phyloP scores from a whole-genome alignment of 2,888 invertebrate species.

The Apodemia zela region DNA sequence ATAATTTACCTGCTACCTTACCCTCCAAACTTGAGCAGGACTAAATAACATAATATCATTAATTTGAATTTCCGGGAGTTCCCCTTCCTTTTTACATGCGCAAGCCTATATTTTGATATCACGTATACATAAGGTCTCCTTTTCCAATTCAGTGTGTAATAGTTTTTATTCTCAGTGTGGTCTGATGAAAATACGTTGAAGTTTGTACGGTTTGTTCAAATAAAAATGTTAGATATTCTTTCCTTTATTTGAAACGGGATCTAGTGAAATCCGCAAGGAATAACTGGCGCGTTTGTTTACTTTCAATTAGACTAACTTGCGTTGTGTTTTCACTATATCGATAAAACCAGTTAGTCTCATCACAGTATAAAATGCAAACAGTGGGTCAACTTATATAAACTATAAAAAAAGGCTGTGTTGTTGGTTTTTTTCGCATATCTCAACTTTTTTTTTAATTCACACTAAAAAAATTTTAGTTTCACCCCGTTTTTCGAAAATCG shows the following conservation, averaged over 20 bases:
- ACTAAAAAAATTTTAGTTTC: too few relatives aligned
- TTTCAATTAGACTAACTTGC: conserved; percentile 1
- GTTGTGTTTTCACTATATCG: background rate
- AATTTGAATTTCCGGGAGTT: too few relatives aligned
- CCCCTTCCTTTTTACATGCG: too few relatives aligned
- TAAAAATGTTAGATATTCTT: background rate
- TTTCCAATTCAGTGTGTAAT: background rate
- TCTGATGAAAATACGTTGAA: background rate
- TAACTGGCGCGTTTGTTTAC: background rate
- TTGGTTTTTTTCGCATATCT: too few relatives aligned
- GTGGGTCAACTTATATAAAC: background rate
- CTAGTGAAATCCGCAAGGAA: background rate
- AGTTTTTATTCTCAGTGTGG: background rate
- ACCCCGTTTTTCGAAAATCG: too few relatives aligned
- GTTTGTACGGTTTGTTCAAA: background rate
- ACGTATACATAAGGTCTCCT: background rate
- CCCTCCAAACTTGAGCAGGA: too few relatives aligned
- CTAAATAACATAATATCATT: too few relatives aligned
- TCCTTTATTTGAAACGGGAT: background rate
- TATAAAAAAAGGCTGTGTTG: too few relatives aligned
- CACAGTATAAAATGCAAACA: background rate
- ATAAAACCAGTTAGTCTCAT: background rate
- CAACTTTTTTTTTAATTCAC: too few relatives aligned
- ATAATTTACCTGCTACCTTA: too few relatives aligned
- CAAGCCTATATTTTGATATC: background rate